A percentile compares a stretch with the other conserved stretches of the same genome.
Evolutionary conservation across 2,797 vertebrate species (phyloP).

Genomic region (Prunella strophiata): DNA sequence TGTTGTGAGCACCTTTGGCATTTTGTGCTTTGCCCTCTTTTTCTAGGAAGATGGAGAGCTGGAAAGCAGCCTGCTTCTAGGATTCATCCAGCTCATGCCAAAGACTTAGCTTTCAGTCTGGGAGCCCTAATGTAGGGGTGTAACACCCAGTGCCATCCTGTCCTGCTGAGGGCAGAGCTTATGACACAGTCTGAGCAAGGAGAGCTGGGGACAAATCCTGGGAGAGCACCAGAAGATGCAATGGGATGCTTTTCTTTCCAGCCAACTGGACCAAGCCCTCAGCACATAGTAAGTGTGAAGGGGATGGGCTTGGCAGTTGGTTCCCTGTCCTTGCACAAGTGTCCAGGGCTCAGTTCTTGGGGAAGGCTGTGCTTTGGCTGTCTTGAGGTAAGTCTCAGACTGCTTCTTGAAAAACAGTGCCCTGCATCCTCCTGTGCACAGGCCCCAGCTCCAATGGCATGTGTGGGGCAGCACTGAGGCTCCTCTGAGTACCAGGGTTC

Average conservation of each 20-base stretch:
- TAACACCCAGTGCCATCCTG: not conserved
- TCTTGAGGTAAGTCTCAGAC: not conserved
- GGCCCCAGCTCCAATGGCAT: fast-evolving
- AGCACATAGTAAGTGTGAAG: not conserved
- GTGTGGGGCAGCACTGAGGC: fast-evolving
- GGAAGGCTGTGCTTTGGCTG: not conserved
- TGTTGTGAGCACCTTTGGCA: not conserved
- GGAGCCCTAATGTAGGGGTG: not conserved
- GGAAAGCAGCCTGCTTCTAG: not conserved
- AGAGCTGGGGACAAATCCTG: not conserved
- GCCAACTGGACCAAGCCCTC: not conserved
- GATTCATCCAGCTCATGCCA: not conserved
- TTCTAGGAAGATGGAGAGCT: not conserved
- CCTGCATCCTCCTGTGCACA: not conserved
- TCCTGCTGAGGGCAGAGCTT: not conserved
- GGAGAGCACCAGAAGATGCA: not conserved
- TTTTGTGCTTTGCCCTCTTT: not conserved
- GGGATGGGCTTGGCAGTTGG: fast-evolving
- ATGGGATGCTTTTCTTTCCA: not conserved
- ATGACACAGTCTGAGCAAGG: not conserved
- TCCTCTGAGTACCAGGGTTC: not conserved
- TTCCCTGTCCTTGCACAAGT: not conserved
- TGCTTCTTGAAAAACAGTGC: not conserved
- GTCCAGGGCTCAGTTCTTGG: not conserved
- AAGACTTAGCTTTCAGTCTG: not conserved